These are phyloP conservation scores for Ganaspis brasiliensis DNA, from an alignment of 2,888 invertebrate species.

Conservation along the genomic window DNA sequence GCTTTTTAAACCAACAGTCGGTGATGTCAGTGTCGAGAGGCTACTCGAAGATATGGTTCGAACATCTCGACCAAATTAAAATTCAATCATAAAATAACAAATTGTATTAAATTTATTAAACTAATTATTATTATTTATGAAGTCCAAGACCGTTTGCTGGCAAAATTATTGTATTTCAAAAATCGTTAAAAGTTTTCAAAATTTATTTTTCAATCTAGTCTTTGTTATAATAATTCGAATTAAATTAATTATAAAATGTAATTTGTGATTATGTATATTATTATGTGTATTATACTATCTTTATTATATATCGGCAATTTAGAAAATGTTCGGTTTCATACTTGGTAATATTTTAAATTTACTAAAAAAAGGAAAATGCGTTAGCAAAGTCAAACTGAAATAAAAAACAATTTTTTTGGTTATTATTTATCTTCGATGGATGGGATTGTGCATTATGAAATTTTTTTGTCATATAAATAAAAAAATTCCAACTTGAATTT, in stretches of 20 bases:
- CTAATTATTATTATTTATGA: no score
- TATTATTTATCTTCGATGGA: not conserved
- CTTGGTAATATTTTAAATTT: not conserved
- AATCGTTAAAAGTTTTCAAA: not conserved
- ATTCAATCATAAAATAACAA: not conserved
- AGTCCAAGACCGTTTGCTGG: not conserved
- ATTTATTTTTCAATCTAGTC: conserved; percentile 1
- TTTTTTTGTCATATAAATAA: not conserved
- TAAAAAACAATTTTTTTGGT: not conserved
- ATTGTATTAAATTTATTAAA: no score
- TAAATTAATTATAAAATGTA: no score
- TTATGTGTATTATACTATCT: no score
- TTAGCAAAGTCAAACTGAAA: not conserved
- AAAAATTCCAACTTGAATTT: not conserved
- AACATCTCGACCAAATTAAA: conserved; percentile 72
- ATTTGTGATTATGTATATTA: no score
- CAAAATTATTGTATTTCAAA: not conserved
- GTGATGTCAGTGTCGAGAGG: conserved; percentile 87
- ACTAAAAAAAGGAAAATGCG: not conserved
- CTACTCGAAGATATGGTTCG: conserved; percentile 86
- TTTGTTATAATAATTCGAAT: no score
- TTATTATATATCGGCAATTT: no score
- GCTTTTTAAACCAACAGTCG: conserved; percentile 90
- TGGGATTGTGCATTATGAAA: conserved; percentile 35
- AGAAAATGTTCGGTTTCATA: not conserved